Percentiles rank a stretch among this genome's conserved stretches.
phyloP scores from a whole-genome alignment of 2,113 vertebrate species.

The Heterotis niloticus region DNA sequence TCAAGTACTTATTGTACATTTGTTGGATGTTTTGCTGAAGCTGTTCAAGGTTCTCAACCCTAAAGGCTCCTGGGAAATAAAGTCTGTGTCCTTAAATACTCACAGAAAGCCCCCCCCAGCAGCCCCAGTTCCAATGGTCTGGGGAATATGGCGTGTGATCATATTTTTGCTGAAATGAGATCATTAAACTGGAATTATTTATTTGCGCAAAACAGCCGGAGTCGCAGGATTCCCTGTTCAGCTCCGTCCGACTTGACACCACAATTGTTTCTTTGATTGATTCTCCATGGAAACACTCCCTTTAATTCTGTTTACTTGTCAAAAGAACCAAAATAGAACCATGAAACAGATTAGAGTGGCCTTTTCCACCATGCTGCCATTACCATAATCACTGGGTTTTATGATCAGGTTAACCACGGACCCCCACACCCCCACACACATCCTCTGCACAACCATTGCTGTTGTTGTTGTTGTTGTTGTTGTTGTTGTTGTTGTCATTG shows the following conservation, averaged over 20 bases:
- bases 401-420: background rate
- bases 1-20: too few relatives aligned
- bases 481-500: constrained; percentile 54
- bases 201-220: constrained; percentile 38
- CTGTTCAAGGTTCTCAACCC: too few relatives aligned
- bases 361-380: constrained; percentile 23
- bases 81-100: too few relatives aligned
- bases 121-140: background rate
- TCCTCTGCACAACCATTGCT: constrained; percentile 49
- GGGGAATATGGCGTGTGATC: constrained; percentile 19
- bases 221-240: constrained; percentile 19
- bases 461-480: constrained; percentile 50
- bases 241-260: constrained; percentile 33
- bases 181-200: constrained; percentile 66
- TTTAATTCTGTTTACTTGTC: constrained; percentile 32
- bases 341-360: constrained; percentile 41
- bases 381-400: constrained; percentile 51
- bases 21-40: too few relatives aligned
- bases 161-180: constrained; percentile 52
- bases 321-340: constrained; percentile 18
- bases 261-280: constrained; percentile 29
- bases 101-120: too few relatives aligned
- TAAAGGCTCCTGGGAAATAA: too few relatives aligned
- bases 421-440: constrained; percentile 11
- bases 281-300: constrained; percentile 29